Percentiles rank a stretch among this genome's conserved stretches.
phyloP scores from a whole-genome alignment of 2,888 invertebrate genomes.

The Drosophila lutescens region DNA sequence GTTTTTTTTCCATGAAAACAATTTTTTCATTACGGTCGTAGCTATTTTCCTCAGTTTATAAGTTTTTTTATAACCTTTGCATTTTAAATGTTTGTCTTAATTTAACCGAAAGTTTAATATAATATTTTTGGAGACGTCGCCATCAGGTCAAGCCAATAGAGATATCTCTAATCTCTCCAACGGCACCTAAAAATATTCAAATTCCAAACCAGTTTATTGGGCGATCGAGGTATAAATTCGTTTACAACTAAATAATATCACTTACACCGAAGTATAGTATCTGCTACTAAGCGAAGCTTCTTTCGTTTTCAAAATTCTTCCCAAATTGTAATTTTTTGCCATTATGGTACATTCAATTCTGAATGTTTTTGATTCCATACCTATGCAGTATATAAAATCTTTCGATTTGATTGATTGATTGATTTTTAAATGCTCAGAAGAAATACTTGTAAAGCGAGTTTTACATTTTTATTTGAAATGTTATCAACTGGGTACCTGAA shows the following conservation, averaged over 20 bases:
- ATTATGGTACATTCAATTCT: too few species aligned
- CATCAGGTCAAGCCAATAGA: background rate
- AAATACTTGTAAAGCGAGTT: background rate
- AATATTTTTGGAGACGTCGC: background rate
- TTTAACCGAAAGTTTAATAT: too few species aligned
- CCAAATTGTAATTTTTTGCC: too few species aligned
- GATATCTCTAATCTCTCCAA: background rate
- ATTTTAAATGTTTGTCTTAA: background rate
- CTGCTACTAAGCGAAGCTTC: too few species aligned
- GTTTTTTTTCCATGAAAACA: too few species aligned
- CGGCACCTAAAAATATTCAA: background rate
- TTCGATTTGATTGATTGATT: slow-evolving; percentile 7
- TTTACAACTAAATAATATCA: too few species aligned
- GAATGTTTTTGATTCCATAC: background rate
- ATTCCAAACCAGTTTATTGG: background rate
- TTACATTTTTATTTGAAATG: background rate
- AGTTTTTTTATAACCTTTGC: too few species aligned
- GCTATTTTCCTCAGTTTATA: too few species aligned
- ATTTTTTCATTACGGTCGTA: too few species aligned
- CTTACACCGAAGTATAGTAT: too few species aligned
- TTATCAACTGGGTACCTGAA: background rate
- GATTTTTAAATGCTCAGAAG: background rate
- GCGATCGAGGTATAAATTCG: background rate
- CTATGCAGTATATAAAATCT: too few species aligned
- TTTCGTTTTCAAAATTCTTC: too few species aligned